A percentile compares a stretch with the other conserved stretches of the same genome.
These are phyloP conservation scores for Epinotia nisella DNA, from an alignment of 2,888 invertebrate genomes.

Conservation along the genomic window DNA sequence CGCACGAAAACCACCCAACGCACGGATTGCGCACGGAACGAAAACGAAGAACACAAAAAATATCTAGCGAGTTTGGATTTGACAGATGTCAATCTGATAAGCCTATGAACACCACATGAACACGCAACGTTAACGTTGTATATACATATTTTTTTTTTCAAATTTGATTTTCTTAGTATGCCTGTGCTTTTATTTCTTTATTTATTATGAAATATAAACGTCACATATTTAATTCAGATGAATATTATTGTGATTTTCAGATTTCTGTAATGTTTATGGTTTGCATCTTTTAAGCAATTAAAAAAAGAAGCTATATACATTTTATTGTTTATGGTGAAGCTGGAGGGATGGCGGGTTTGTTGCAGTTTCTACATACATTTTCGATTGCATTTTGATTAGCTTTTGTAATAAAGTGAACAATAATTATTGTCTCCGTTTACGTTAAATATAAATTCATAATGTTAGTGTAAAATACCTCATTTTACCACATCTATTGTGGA, in stretches of 20 bases:
- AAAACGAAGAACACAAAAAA: constrained; percentile 9
- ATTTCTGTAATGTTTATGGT: constrained; percentile 25
- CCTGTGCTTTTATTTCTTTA: too few relatives aligned
- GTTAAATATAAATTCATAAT: background rate
- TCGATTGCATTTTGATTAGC: constrained; percentile 3
- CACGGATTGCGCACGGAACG: constrained; percentile 20
- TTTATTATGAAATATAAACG: too few relatives aligned
- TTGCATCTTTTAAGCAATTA: constrained; percentile 10
- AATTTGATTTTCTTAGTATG: too few relatives aligned
- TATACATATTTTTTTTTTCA: too few relatives aligned
- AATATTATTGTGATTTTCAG: background rate
- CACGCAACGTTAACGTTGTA: background rate
- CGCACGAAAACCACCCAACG: constrained; percentile 26
- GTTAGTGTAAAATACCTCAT: constrained; percentile 14
- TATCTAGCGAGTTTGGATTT: background rate
- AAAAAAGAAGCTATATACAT: constrained; percentile 16
- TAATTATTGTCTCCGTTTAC: constrained; percentile 1
- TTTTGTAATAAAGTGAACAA: constrained; percentile 2
- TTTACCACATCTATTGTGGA: constrained; percentile 37
- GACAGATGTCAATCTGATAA: constrained; percentile 20
- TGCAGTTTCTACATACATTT: constrained; percentile 15
- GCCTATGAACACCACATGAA: constrained; percentile 7
- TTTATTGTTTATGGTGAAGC: constrained; percentile 20
- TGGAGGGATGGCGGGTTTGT: constrained; percentile 36
- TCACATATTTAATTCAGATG: background rate